phyloP scores from a whole-genome alignment of 2,113 vertebrate genomes.

The Echinops telfairi region DNA sequence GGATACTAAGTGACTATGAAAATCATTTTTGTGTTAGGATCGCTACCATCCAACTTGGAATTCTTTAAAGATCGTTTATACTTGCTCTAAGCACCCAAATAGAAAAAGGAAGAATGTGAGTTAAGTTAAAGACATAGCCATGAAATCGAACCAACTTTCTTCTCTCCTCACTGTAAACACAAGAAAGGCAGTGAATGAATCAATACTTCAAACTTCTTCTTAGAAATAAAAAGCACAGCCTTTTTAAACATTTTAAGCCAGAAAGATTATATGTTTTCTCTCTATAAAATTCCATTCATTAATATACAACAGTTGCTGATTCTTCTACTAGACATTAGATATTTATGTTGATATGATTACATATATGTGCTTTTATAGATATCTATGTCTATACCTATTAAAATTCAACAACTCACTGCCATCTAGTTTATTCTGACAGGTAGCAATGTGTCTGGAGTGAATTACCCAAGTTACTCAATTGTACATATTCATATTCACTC shows the following conservation, averaged over 20 bases:
- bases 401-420: too few relatives aligned
- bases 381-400: background rate
- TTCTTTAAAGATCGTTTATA: background rate
- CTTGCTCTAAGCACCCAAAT: background rate
- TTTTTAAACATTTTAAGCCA: background rate
- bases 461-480: background rate
- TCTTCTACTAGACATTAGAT: background rate
- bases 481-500: background rate
- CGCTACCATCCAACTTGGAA: background rate
- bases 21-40: background rate
- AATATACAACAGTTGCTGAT: background rate
- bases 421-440: too few relatives aligned
- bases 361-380: background rate
- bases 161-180: background rate
- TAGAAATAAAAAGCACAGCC: background rate
- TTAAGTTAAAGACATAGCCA: background rate
- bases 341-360: background rate
- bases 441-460: too few relatives aligned
- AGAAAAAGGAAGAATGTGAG: background rate
- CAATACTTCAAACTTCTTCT: background rate
- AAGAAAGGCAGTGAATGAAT: conserved; percentile 15
- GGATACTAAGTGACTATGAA: background rate
- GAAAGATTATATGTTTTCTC: background rate
- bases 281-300: background rate
- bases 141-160: background rate